Evolutionary conservation across 1,140 invertebrate species (phyloP), one percentile per base, ranked within the genome.

Genomic region (Cheumatopsyche charites): DNA sequence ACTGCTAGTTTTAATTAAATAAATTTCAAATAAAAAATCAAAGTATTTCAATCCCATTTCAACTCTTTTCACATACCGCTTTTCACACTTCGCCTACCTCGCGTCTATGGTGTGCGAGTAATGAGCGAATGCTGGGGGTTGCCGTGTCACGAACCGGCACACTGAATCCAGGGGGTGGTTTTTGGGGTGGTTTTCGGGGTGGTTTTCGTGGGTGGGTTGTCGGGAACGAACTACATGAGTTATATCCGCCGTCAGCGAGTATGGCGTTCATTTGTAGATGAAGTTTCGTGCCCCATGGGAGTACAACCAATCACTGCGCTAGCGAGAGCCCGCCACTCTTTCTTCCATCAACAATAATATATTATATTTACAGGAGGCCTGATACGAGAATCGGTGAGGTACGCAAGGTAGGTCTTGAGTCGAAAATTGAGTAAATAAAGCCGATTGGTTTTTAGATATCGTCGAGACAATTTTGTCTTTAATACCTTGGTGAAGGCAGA

Each of bases 251-350:
- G 67, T 73, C 74, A 75, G 68, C 68, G 68, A 47, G 67, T 62
- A 67, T 65, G 68, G 74, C 71, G 71, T 75, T 75, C 74, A 75
- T 75, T 75, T 75, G 74, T 75, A 75, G 74, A 75, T 75, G 74
- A 75, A 75, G 74, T 75, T 75, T 72, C 62, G 47, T 19, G 47
- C 66, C 74, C 74, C 74, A 0, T 2, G 74, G 74, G 74, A 73
- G 5, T 66, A 73, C 71, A 75, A 73, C 74, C 74, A 75, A 75
- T 75, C 74, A 75, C 74, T 66, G 74, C 69, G 21, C 70, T 67
- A 67, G 67, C 49, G 70, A 45, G 69, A 66, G 41, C 62, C 62
- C 45, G 47, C 62, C 58, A 65, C 62, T 43, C 62, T 63, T 52
- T 65, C 49, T 63, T 49, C 68, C 58, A 62, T 68, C 66, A 25